Conservation (phyloP, 1,140 invertebrate species). For the Diachasmimorpha longicaudata region DNA sequence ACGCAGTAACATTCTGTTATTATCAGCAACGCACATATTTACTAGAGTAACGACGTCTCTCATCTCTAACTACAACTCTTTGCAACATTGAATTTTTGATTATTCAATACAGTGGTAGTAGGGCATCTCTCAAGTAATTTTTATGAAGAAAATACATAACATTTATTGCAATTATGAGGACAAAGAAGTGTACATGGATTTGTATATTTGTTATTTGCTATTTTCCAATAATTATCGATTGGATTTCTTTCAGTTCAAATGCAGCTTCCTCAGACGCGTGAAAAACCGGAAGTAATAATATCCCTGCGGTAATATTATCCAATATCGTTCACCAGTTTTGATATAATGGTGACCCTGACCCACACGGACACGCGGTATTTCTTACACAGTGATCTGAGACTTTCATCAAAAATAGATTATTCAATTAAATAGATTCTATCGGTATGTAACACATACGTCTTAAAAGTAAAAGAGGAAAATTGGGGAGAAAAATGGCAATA, state of each 20-base stretch:
- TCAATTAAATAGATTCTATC: constrained; percentile 51
- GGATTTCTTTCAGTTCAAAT: too few relatives aligned
- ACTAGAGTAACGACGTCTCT: background rate
- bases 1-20: background rate
- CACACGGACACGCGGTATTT: background rate
- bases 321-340: background rate
- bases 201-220: too few relatives aligned
- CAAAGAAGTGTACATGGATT: too few relatives aligned
- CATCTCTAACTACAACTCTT: background rate
- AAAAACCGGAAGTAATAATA: background rate
- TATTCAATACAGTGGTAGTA: too few relatives aligned
- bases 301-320: background rate
- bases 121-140: too few relatives aligned
- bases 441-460: constrained; percentile 58
- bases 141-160: too few relatives aligned
- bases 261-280: too few relatives aligned
- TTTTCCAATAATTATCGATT: too few relatives aligned
- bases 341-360: background rate
- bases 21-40: background rate
- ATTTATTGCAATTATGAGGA: too few relatives aligned
- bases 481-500: constrained; percentile 52
- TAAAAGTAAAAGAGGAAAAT: constrained; percentile 55
- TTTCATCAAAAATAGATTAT: background rate
- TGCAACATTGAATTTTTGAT: too few relatives aligned
- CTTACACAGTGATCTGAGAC: background rate